These are phyloP conservation scores for Sicus ferrugineus DNA, from an alignment of 2,888 invertebrate species.

Conservation along the genomic window DNA sequence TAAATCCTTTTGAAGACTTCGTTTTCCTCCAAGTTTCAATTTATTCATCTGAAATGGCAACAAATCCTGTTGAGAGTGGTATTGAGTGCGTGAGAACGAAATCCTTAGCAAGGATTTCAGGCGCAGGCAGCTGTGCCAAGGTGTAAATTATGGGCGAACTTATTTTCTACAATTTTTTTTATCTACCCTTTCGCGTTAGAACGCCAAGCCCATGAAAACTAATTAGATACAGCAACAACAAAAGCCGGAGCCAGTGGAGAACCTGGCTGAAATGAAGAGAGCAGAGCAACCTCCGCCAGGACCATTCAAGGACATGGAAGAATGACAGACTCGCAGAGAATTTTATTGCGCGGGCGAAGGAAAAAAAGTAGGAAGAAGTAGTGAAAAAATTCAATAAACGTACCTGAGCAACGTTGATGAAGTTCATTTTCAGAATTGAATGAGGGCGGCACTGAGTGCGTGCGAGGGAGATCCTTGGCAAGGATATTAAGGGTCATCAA, in stretches of 20 bases:
- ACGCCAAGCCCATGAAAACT: neutral
- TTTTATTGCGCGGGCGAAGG: neutral
- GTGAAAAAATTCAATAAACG: neutral
- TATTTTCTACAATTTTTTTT: too few species aligned
- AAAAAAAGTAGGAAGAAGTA: neutral
- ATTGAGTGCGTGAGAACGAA: too few species aligned
- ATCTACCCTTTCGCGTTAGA: too few species aligned
- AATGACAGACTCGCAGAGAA: neutral
- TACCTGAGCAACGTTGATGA: neutral
- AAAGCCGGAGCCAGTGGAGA: neutral
- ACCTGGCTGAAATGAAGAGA: neutral
- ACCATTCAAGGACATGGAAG: neutral
- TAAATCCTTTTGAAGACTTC: too few species aligned
- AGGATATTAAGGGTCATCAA: constrained; percentile 15
- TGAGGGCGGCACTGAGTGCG: neutral
- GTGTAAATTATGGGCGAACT: too few species aligned
- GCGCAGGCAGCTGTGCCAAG: too few species aligned
- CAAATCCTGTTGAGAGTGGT: too few species aligned
- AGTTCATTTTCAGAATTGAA: neutral
- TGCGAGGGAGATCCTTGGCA: neutral
- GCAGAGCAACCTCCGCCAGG: neutral
- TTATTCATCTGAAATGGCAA: too few species aligned
- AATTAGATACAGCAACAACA: neutral
- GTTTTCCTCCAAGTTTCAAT: too few species aligned
- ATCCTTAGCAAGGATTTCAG: too few species aligned